These are phyloP conservation scores for Ceyx cyanopectus DNA, from an alignment of 2,113 vertebrate genomes.

Conservation along the genomic window DNA sequence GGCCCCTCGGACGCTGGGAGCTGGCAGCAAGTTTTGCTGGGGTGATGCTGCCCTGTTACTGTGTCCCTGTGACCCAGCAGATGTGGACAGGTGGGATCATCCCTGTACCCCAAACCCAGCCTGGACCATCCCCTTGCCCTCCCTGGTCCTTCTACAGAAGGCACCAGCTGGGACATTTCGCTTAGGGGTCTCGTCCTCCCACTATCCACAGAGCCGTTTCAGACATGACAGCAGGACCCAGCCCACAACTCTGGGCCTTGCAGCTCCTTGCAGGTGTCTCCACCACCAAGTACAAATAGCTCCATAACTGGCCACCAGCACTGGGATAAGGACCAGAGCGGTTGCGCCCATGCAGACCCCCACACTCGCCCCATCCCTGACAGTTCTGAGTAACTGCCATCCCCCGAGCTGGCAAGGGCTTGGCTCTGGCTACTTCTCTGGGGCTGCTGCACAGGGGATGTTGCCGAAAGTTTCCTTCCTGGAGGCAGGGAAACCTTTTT, in stretches of 20 bases:
- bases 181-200: not conserved
- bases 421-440: not conserved
- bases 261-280: not conserved
- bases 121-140: not conserved
- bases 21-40: not conserved
- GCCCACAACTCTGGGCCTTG: not conserved
- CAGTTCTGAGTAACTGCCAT: not conserved
- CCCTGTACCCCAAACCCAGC: not conserved
- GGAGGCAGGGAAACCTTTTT: conserved; percentile 17
- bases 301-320: fast-evolving
- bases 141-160: not conserved
- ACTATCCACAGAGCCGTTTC: too few species aligned
- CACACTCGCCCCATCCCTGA: not conserved
- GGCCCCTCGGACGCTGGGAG: not conserved
- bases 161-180: not conserved
- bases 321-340: not conserved
- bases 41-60: not conserved
- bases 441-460: not conserved
- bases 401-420: not conserved
- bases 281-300: not conserved
- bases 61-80: not conserved
- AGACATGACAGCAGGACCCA: too few species aligned
- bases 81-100: not conserved
- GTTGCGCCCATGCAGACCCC: not conserved
- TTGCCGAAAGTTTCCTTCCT: conserved; percentile 47